Conservation (phyloP, 2,113 vertebrate species). For the Hippocampus zosterae region DNA sequence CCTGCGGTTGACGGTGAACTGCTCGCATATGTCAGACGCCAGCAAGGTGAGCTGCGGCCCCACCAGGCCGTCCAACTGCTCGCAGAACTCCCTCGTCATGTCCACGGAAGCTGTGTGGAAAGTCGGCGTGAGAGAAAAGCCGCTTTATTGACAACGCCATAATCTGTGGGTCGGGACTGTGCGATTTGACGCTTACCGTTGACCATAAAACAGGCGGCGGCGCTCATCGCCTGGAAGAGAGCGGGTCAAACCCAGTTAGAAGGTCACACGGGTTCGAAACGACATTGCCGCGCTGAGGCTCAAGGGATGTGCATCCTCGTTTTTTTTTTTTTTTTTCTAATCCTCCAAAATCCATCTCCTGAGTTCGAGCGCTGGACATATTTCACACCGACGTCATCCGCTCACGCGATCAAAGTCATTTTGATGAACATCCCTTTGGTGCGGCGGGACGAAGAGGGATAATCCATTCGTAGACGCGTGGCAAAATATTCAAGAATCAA, state of each 20-base stretch:
- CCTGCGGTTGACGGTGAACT: constrained; percentile 94
- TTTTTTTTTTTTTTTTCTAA: constrained; percentile 13
- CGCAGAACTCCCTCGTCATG: constrained; percentile 88
- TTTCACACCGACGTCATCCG: not conserved
- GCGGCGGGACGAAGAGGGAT: not conserved
- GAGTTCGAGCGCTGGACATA: not conserved
- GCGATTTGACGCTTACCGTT: constrained; percentile 75
- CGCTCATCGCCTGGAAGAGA: constrained; percentile 91
- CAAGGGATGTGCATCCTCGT: constrained; percentile 18
- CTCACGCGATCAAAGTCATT: not conserved
- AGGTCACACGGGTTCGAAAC: constrained; percentile 30
- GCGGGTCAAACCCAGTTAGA: constrained; percentile 26
- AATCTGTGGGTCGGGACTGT: not conserved
- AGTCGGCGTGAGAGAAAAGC: not conserved
- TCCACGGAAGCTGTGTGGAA: constrained; percentile 77
- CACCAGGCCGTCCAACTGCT: constrained; percentile 87
- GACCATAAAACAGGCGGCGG: constrained; percentile 96
- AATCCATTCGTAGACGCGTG: not conserved
- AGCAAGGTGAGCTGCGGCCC: constrained; percentile 95
- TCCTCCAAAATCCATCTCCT: constrained; percentile 40
- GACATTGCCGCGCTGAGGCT: constrained; percentile 33
- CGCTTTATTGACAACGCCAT: not conserved
- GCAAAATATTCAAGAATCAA: not conserved
- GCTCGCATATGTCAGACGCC: constrained; percentile 97
- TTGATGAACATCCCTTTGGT: not conserved